Evolutionary conservation across 1,140 invertebrate species (phyloP).

Genomic region (Drosophila mojavensis): DNA sequence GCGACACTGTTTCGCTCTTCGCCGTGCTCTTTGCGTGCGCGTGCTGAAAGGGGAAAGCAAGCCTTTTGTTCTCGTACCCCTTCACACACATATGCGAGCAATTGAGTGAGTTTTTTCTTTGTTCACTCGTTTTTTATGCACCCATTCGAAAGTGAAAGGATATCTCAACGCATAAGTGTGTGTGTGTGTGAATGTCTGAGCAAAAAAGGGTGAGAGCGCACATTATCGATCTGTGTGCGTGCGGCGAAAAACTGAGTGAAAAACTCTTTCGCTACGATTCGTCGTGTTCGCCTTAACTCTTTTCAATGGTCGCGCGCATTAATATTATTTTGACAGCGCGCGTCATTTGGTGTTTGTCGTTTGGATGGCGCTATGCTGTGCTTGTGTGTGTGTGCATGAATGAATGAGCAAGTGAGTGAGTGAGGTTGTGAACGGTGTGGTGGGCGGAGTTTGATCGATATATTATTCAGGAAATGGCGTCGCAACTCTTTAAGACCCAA

Average conservation of each 20-base stretch:
- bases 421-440: conserved; percentile 9
- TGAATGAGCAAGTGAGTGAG: conserved; percentile 9
- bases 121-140: conserved; percentile 48
- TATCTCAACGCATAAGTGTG: conserved; percentile 29
- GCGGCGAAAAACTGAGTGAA: conserved; percentile 60
- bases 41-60: conserved; percentile 63
- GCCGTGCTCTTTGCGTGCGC: conserved; percentile 41
- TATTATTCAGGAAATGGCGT: conserved; percentile 73
- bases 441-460: conserved; percentile 82
- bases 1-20: conserved; percentile 41
- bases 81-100: conserved; percentile 44
- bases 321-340: conserved; percentile 73
- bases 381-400: conserved; percentile 19
- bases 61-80: conserved; percentile 56
- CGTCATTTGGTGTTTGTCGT: conserved; percentile 44
- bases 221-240: conserved; percentile 59
- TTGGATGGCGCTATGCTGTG: conserved; percentile 13
- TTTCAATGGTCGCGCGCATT: conserved; percentile 63
- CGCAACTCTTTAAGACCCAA: conserved; percentile 56
- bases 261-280: conserved; percentile 66
- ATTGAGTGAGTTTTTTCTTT: conserved; percentile 61
- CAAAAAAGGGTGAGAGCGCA: conserved; percentile 59
- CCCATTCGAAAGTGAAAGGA: conserved; percentile 71
- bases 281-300: conserved; percentile 72
- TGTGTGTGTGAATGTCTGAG: conserved; percentile 8